These are phyloP conservation scores for Antennarius striatus DNA, from an alignment of 2,113 vertebrate species.

Conservation along the genomic window DNA sequence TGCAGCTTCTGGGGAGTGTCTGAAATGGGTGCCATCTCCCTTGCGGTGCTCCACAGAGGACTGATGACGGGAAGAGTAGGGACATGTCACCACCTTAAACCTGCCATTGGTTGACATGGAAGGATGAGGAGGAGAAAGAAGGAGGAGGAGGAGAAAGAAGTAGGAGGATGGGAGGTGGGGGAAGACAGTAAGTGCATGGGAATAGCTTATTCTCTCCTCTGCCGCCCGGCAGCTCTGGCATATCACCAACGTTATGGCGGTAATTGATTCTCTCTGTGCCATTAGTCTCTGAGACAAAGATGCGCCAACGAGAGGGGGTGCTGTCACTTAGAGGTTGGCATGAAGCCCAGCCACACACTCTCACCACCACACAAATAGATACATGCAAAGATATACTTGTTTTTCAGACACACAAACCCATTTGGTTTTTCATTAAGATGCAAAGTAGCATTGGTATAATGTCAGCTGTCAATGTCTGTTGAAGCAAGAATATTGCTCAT, in stretches of 20 bases:
- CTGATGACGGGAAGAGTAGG: conserved; percentile 54
- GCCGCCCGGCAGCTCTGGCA: conserved; percentile 78
- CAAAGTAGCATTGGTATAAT: conserved; percentile 34
- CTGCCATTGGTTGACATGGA: conserved; percentile 42
- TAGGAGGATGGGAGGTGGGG: conserved; percentile 10
- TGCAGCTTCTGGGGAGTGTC: conserved; percentile 69
- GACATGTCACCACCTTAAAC: conserved; percentile 43
- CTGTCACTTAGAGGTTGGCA: conserved; percentile 89
- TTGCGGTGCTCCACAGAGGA: conserved; percentile 62
- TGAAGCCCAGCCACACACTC: conserved; percentile 74
- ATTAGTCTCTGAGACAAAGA: conserved; percentile 88
- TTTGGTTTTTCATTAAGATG: conserved; percentile 28
- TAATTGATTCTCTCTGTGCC: conserved; percentile 96
- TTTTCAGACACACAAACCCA: conserved; percentile 12
- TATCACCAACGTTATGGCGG: conserved; percentile 88
- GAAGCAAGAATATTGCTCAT: conserved; percentile 45
- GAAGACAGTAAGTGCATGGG: conserved; percentile 47
- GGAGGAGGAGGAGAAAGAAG: conserved; percentile 10
- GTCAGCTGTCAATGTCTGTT: conserved; percentile 66
- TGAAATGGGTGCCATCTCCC: conserved; percentile 68
- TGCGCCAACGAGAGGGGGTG: conserved; percentile 89
- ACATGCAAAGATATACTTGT: conserved; percentile 41
- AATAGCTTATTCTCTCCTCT: conserved; percentile 54
- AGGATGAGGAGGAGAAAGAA: conserved; percentile 22
- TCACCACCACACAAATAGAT: conserved; percentile 62